phyloP scores from a whole-genome alignment of 2,888 invertebrate species.

The Pseudococcus longispinus region DNA sequence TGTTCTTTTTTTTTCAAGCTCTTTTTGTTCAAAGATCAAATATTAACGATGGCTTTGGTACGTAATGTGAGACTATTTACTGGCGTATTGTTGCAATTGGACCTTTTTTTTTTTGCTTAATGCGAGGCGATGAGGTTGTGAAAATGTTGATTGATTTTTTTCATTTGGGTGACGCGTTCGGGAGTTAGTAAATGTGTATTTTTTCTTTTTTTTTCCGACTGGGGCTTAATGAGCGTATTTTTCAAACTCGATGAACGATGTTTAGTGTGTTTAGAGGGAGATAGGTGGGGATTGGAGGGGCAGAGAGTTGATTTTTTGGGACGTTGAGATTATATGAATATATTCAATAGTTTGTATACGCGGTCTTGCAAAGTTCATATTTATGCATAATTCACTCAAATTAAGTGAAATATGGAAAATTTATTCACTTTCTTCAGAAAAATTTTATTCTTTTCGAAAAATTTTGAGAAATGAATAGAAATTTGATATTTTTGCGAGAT shows the following conservation, averaged over 20 bases:
- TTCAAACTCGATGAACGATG: background rate
- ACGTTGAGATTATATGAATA: too few species aligned
- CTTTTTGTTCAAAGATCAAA: constrained; percentile 22
- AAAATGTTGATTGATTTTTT: constrained; percentile 28
- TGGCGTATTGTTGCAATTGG: constrained; percentile 16
- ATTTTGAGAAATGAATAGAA: too few species aligned
- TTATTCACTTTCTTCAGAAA: too few species aligned
- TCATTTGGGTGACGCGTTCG: constrained; percentile 1
- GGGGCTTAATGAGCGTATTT: background rate
- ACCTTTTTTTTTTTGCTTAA: constrained; percentile 21
- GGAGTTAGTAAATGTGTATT: background rate
- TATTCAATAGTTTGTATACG: too few species aligned
- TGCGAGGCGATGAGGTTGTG: constrained; percentile 3
- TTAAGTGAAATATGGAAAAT: too few species aligned
- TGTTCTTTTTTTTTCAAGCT: background rate
- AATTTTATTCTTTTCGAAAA: too few species aligned
- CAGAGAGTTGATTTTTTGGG: background rate
- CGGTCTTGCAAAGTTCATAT: too few species aligned
- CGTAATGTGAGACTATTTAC: constrained; percentile 44
- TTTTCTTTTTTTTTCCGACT: background rate
- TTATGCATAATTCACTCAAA: too few species aligned
- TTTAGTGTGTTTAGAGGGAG: background rate
- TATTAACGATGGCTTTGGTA: constrained; percentile 2
- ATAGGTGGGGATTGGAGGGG: background rate
- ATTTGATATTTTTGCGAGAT: too few species aligned